Evolutionary conservation across 2,888 invertebrate species (phyloP), one percentile per base, ranked within the genome.

Genomic region (Platycheirus albimanus): DNA sequence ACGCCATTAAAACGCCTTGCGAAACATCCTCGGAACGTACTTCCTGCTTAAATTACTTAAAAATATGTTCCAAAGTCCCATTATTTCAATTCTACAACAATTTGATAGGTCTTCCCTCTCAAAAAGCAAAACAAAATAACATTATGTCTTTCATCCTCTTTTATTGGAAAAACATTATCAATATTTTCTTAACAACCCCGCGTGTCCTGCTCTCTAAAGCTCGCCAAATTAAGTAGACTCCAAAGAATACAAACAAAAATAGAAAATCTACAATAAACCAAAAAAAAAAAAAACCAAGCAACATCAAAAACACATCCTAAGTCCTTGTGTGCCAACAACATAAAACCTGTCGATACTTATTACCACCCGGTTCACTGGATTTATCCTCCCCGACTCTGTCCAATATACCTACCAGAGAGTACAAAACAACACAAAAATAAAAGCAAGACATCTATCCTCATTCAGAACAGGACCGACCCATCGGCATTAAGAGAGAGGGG

Each of bases 321-420:
- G 47, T 58, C 36, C 69, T 36, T 45, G 61, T 45, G 43, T 58
- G 58, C 58, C 41, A 66, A 70, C 69, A 47, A 24, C 49, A 52
- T 36, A 45, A 66, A 19, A 47, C 61, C 71, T 81, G 76, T 76
- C 70, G 80, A 81, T 76, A 81, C 80, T 64, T 76, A 80, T 80
- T 81, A 76, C 70, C 58, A 80, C 70, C 75, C 80, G 70, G 75
- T 52, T 66, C 75, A 58, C 43, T 47, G 66, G 70, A 67, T 71
- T 66, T 66, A 71, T 76, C 76, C 71, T 64, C 15, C 28, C 11
- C 24, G 15, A 15, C 36, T 15, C 24, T 52, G 69, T 58, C 75
- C 70, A 75, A 51, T 52, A 43, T 13, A 45, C 5, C 5, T n/a
- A n/a, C 24, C 3, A 24, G 24, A 24, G 5, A 6, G 11, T n/a